Percentiles rank a stretch among this genome's conserved stretches.
These are phyloP conservation scores for Nothocercus julius DNA, from an alignment of 2,113 vertebrate genomes.

Conservation along the genomic window DNA sequence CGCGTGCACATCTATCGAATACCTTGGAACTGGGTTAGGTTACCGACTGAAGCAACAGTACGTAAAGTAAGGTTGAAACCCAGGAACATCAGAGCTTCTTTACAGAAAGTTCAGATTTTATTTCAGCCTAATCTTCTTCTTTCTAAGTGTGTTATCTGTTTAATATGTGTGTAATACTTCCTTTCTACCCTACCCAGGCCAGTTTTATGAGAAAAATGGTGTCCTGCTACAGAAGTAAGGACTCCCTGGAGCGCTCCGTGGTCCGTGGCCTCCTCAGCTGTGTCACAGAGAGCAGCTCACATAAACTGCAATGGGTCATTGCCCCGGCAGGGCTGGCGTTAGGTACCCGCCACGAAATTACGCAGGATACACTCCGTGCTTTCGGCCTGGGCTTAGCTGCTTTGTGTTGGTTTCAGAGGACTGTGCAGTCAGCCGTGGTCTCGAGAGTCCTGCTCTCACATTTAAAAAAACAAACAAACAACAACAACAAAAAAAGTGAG, in stretches of 20 bases:
- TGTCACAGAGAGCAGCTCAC: fast-evolving
- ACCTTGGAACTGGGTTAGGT: not conserved
- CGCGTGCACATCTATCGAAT: fast-evolving
- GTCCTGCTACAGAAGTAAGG: not conserved
- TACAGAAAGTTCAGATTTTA: not conserved
- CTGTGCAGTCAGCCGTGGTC: not conserved
- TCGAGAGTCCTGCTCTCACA: not conserved
- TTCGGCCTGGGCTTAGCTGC: not conserved
- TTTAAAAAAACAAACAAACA: no score
- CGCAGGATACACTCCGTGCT: not conserved
- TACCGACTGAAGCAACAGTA: not conserved
- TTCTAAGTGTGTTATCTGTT: not conserved
- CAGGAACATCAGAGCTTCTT: not conserved
- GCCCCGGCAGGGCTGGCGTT: not conserved
- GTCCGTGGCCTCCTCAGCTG: not conserved
- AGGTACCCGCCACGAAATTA: not conserved
- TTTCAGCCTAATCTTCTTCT: not conserved
- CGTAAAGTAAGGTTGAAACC: not conserved
- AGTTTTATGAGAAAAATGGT: not conserved
- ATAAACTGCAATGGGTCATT: not conserved
- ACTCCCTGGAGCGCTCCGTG: not conserved
- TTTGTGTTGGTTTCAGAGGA: not conserved
- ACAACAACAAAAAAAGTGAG: no score
- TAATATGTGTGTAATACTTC: not conserved
- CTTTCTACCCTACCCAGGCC: not conserved